phyloP scores from a whole-genome alignment of 2,797 vertebrate species.

The Poecilia gillii region DNA sequence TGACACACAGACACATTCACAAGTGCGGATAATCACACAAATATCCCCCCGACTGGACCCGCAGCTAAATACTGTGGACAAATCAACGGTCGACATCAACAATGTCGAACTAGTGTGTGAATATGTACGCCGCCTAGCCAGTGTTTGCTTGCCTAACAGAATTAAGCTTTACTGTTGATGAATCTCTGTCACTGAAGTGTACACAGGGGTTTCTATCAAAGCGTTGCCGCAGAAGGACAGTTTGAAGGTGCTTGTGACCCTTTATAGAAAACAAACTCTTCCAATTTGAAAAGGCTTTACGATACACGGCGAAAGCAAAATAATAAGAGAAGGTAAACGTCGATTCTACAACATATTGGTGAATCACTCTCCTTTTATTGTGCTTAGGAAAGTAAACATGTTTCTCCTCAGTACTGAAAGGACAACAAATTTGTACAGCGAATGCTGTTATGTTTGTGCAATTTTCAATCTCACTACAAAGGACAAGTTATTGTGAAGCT shows the following conservation, averaged over 20 bases:
- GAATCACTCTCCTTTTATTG: slow-evolving; percentile 5
- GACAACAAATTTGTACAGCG: background rate
- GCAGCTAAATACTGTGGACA: slow-evolving; percentile 13
- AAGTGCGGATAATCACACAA: slow-evolving; percentile 27
- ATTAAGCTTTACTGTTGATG: slow-evolving; percentile 45
- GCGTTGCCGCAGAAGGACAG: background rate
- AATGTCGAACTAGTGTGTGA: slow-evolving; percentile 15
- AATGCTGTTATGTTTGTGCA: background rate
- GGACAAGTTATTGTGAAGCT: background rate
- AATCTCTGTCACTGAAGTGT: slow-evolving; percentile 23
- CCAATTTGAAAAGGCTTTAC: background rate
- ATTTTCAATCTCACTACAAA: slow-evolving; percentile 35
- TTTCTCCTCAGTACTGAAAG: background rate
- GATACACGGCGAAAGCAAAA: background rate
- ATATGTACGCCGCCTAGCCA: slow-evolving; percentile 4
- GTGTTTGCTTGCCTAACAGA: slow-evolving; percentile 29
- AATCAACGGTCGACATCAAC: background rate
- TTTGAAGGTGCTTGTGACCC: slow-evolving; percentile 1
- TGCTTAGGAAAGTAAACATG: slow-evolving; percentile 6
- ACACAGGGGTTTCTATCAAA: slow-evolving; percentile 6
- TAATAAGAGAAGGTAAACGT: background rate
- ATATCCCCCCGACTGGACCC: slow-evolving; percentile 26
- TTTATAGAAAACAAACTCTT: background rate
- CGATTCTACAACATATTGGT: background rate
- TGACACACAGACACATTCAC: slow-evolving; percentile 10